Base-by-base conservation (phyloP, 2,888 invertebrate genomes). In the Ochropleura plecta region DNA sequence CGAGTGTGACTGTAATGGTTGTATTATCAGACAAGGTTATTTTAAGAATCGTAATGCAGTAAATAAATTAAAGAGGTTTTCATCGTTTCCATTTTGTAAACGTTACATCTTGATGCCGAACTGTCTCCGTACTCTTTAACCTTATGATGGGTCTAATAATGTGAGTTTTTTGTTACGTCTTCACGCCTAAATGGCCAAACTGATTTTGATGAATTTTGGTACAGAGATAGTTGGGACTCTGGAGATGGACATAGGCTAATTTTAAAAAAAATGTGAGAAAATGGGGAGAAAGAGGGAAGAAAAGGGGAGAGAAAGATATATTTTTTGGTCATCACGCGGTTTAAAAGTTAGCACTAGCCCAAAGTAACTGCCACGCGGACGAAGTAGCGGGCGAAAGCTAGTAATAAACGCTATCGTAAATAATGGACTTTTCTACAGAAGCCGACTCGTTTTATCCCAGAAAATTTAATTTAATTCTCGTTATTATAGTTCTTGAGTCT, bases 401-500 rank as follows among this genome's bases (percentile, higher is more conserved):
- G 30, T 30, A 30, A 66, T 70, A 65, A 81, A 70, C 55, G 46
- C 59, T 20, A 55, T 60, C 53, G 10, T 51, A 48, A 44, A 59
- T 69, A 3, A 70, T 55, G 40, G 16, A 65, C 57, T 80, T 16
- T 64, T 59, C 63, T 57, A 12, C 48, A 40, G 40, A 68, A 73
- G 44, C 66, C 53, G 48, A 16, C 40, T 42, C 66, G 66, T 55
- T 30, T 66, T 48, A 57, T 48, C 66, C 14, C 40, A 62, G 48
- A 49, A 67, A 66, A 72, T 69, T 57, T 0, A 49, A 70, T 66
- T 75, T 40, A 70, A 48, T 57, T 57, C 64, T 44, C 51, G 44
- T 68, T 51, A 62, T 83, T 57, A 68, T 53, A 20, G 10, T 64
- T n/a, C 40, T 40, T 49, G 63, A 64, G 40, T 62, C 46, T 55